These are phyloP conservation scores for Xiphophorus maculatus DNA, from an alignment of 2,113 vertebrate genomes.

Conservation along the genomic window DNA sequence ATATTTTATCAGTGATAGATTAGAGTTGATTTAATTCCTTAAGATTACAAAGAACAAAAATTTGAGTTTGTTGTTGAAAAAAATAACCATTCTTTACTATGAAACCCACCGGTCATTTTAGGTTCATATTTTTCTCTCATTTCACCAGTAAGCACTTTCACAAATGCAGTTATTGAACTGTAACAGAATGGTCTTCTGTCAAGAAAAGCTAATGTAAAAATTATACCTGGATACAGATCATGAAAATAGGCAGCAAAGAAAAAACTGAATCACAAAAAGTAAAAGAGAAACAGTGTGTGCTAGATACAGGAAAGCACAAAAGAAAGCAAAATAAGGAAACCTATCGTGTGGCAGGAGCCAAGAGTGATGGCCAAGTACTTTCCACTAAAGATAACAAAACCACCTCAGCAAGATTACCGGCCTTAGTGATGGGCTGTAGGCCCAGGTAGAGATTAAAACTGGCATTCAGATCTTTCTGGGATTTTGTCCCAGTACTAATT, in stretches of 20 bases:
- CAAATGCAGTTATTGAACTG: neutral
- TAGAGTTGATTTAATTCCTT: slow-evolving; percentile 18
- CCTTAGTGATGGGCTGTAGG: slow-evolving; percentile 58
- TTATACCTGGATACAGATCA: too few species aligned
- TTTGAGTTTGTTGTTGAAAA: too few species aligned
- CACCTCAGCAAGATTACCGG: slow-evolving; percentile 53
- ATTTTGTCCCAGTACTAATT: slow-evolving; percentile 60
- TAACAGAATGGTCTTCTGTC: too few species aligned
- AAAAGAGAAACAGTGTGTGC: neutral
- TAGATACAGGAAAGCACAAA: slow-evolving; percentile 5
- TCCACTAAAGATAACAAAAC: slow-evolving; percentile 62
- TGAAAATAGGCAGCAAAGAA: too few species aligned
- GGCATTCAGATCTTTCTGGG: slow-evolving; percentile 59
- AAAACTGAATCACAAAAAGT: too few species aligned
- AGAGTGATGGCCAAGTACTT: slow-evolving; percentile 52
- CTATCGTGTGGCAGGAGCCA: slow-evolving; percentile 35
- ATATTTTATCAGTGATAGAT: slow-evolving; percentile 28
- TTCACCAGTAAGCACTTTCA: neutral
- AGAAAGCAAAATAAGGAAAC: slow-evolving; percentile 25
- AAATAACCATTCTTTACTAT: too few species aligned
- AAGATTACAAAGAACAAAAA: slow-evolving; percentile 12
- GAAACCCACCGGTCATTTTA: neutral
- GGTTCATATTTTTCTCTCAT: neutral
- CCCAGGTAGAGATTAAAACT: slow-evolving; percentile 63
- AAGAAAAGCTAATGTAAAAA: too few species aligned